Percentiles rank a stretch among this genome's conserved stretches.
Evolutionary conservation across 1,140 invertebrate species (phyloP).

Genomic region (Lepidostoma basale): DNA sequence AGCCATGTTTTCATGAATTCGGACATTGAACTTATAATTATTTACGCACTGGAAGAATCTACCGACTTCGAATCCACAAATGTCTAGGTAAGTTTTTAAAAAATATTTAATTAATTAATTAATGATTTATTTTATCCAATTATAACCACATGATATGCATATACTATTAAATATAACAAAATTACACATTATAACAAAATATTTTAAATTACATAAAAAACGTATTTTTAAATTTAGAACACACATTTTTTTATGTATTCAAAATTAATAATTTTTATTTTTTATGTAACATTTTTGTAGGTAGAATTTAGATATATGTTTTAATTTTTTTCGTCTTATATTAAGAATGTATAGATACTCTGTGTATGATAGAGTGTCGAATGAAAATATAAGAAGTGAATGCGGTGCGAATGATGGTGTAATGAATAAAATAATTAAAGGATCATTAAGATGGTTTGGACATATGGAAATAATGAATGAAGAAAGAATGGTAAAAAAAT

Average conservation of each 20-base stretch:
- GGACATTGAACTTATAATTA: background rate
- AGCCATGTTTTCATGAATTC: background rate
- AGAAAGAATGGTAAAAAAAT: too few relatives aligned
- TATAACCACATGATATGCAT: background rate
- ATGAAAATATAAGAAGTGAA: too few relatives aligned
- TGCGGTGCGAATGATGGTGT: too few relatives aligned
- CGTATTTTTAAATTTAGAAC: background rate
- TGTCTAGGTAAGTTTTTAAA: conserved; percentile 18
- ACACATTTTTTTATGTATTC: background rate
- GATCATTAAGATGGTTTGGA: too few relatives aligned
- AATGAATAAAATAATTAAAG: too few relatives aligned
- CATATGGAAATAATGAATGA: too few relatives aligned
- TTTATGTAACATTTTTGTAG: background rate
- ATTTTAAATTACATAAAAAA: background rate
- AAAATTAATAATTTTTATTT: background rate
- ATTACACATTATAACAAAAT: background rate
- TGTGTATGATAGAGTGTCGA: too few relatives aligned
- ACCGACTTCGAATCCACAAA: background rate
- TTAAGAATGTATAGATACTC: too few relatives aligned
- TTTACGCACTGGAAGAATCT: background rate
- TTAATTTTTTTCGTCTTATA: too few relatives aligned
- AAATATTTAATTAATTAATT: background rate
- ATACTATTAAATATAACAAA: background rate
- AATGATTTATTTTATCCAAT: background rate
- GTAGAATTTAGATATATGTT: background rate